These are phyloP conservation scores for Channa argus DNA, from an alignment of 2,113 vertebrate genomes.

Conservation along the genomic window DNA sequence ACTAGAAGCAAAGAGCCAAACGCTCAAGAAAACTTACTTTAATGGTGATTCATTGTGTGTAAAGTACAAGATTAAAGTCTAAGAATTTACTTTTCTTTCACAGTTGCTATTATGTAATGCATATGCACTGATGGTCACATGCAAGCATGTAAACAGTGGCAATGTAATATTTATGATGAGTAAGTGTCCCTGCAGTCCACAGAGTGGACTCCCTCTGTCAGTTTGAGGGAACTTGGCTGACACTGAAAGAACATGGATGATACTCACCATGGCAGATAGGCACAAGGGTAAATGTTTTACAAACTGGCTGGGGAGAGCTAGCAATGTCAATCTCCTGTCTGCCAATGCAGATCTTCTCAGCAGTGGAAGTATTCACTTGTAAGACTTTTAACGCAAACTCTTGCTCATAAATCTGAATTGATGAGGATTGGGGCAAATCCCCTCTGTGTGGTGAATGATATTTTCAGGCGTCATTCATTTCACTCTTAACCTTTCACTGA, in stretches of 20 bases:
- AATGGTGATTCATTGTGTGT: not conserved
- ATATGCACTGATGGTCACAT: conserved; percentile 27
- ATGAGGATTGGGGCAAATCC: not conserved
- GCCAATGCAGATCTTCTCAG: not conserved
- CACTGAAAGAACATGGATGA: conserved; percentile 72
- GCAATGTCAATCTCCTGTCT: conserved; percentile 55
- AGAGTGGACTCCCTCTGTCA: conserved; percentile 60
- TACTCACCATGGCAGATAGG: conserved; percentile 72
- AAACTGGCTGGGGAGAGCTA: conserved; percentile 62
- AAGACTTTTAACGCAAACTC: not conserved
- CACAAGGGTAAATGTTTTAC: conserved; percentile 76
- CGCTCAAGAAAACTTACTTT: not conserved
- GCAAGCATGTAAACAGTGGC: conserved; percentile 59
- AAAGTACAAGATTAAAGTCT: conserved; percentile 1
- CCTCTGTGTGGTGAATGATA: not conserved
- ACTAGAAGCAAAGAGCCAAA: not conserved
- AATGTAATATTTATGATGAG: conserved; percentile 75
- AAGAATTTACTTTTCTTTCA: not conserved
- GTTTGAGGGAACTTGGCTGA: conserved; percentile 70
- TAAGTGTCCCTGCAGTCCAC: conserved; percentile 62
- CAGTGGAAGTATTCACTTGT: not conserved
- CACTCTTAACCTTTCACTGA: conserved; percentile 16
- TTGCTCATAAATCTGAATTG: not conserved
- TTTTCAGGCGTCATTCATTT: conserved; percentile 29
- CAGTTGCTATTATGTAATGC: conserved; percentile 13